phyloP scores from a whole-genome alignment of 1,140 invertebrate genomes.

The Atta cephalotes region DNA sequence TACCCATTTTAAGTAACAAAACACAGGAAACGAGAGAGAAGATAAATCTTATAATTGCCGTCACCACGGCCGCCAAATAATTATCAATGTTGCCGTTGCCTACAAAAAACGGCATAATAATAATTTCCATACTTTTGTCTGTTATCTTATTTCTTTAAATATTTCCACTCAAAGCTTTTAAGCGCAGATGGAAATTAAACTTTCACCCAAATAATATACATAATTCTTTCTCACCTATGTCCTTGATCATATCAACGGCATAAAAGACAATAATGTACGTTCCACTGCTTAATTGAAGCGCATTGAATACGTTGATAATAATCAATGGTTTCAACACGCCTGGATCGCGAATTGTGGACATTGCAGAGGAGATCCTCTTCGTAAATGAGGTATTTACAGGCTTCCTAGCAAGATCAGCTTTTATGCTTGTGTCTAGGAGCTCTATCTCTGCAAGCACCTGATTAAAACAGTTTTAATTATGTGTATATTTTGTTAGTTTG shows the following conservation, averaged over 20 bases:
- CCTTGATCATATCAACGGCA: conserved; percentile 89
- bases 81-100: conserved; percentile 80
- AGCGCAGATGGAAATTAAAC: not conserved
- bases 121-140: conserved; percentile 9
- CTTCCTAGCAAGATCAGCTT: conserved; percentile 69
- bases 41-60: conserved; percentile 88
- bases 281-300: conserved; percentile 90
- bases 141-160: not conserved
- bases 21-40: conserved; percentile 89
- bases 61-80: conserved; percentile 89
- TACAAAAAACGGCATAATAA: conserved; percentile 44
- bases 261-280: conserved; percentile 92
- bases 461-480: conserved; percentile 6
- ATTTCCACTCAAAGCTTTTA: not conserved
- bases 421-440: conserved; percentile 71
- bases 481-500: not conserved
- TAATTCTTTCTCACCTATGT: conserved; percentile 83
- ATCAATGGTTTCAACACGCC: conserved; percentile 90
- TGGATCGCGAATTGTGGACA: conserved; percentile 84
- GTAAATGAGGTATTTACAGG: conserved; percentile 59
- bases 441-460: conserved; percentile 78
- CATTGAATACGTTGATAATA: conserved; percentile 90
- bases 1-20: conserved; percentile 88
- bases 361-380: conserved; percentile 65
- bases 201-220: not conserved